Conservation (phyloP, 2,113 vertebrate genomes). For the Corythaixoides concolor region DNA sequence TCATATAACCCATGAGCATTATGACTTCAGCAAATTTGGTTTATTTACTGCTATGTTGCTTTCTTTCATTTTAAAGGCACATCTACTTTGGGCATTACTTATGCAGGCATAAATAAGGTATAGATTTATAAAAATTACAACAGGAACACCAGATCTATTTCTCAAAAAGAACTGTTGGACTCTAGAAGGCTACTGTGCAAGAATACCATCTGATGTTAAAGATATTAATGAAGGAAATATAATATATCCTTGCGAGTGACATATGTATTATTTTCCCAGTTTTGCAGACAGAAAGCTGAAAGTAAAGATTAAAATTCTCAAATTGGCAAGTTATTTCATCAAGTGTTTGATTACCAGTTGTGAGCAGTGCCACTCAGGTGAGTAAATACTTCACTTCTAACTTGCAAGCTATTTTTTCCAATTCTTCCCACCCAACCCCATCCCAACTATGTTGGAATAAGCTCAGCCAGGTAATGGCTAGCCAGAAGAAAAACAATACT, state of each 20-base stretch:
- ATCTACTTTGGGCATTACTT: neutral
- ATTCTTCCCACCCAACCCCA: neutral
- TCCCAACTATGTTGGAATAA: conserved; percentile 15
- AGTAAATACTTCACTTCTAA: conserved; percentile 28
- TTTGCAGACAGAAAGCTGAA: neutral
- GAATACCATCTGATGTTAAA: neutral
- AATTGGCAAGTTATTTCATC: neutral
- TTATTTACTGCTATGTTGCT: neutral
- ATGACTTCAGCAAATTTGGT: neutral
- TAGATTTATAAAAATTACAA: neutral
- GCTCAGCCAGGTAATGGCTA: conserved; percentile 17
- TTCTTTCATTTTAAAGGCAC: neutral
- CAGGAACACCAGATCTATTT: neutral
- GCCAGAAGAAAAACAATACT: conserved; percentile 39
- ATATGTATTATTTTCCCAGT: neutral
- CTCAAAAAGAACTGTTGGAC: neutral
- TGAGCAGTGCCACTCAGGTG: neutral
- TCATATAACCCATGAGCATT: neutral
- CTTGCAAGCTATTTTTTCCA: conserved; percentile 3
- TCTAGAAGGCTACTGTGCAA: neutral
- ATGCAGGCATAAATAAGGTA: neutral
- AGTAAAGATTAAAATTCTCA: neutral
- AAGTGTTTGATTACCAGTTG: neutral
- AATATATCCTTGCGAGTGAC: neutral
- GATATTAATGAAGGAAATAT: neutral